Percentiles rank a stretch among this genome's conserved stretches.
These are phyloP conservation scores for Egretta garzetta DNA, from an alignment of 2,113 vertebrate genomes.

Conservation along the genomic window DNA sequence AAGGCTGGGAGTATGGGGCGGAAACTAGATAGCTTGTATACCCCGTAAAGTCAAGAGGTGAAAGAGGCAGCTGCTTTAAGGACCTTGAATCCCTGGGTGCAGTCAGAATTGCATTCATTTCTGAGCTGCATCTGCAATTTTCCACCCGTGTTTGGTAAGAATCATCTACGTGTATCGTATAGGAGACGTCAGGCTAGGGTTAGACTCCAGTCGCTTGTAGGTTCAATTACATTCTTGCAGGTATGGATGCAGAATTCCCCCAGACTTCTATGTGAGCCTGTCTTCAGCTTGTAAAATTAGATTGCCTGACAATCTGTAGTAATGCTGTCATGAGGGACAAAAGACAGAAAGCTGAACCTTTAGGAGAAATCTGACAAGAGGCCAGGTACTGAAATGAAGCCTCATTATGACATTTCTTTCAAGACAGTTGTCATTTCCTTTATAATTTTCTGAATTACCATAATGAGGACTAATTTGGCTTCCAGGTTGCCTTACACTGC, in stretches of 20 bases:
- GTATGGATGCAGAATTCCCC: neutral
- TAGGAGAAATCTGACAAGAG: neutral
- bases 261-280: neutral
- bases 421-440: slow-evolving; percentile 41
- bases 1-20: neutral
- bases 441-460: slow-evolving; percentile 44
- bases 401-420: slow-evolving; percentile 53
- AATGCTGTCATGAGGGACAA: neutral
- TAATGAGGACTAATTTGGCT: slow-evolving; percentile 66
- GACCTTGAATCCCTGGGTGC: neutral
- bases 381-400: neutral
- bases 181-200: neutral
- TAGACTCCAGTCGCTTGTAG: neutral
- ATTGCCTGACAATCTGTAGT: neutral
- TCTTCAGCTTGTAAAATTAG: slow-evolving; percentile 25
- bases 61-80: neutral
- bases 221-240: rapidly evolving
- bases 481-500: slow-evolving; percentile 27
- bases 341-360: neutral
- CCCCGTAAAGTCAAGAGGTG: neutral
- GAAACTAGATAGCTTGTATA: rapidly evolving
- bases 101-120: neutral
- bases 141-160: neutral
- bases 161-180: rapidly evolving
- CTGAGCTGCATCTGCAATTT: neutral